phyloP scores from a whole-genome alignment of 2,797 vertebrate species.

The Astyanax mexicanus region DNA sequence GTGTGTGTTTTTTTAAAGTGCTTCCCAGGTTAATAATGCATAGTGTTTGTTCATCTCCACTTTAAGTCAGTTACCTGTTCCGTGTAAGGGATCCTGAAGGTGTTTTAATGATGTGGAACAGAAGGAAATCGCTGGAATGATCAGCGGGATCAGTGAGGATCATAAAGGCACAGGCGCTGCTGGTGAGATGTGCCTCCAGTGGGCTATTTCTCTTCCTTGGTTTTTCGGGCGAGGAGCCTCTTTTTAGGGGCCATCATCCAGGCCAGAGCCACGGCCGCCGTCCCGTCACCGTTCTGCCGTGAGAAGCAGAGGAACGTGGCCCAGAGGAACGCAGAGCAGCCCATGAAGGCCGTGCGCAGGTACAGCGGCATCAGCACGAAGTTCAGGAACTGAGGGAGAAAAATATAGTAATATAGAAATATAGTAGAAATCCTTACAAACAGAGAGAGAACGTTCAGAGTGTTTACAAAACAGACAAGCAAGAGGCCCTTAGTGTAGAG shows the following conservation, averaged over 20 bases:
- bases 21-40: background rate
- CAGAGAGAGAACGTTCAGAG: background rate
- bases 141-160: no score
- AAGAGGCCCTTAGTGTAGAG: no score
- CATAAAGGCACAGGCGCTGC: conserved; percentile 43
- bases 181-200: conserved; percentile 21
- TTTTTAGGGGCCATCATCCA: conserved; percentile 76
- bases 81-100: no score
- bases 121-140: no score
- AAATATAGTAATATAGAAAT: background rate
- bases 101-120: no score
- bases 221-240: conserved; percentile 66
- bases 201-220: conserved; percentile 49
- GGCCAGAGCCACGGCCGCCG: conserved; percentile 76
- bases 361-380: conserved; percentile 87
- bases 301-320: conserved; percentile 93
- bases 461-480: background rate
- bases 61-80: no score
- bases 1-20: background rate
- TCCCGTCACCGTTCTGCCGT: conserved; percentile 86
- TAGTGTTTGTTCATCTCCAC: no score
- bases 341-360: conserved; percentile 89
- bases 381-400: conserved; percentile 84
- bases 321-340: conserved; percentile 92
- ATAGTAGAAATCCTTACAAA: no score